Base-by-base conservation (phyloP, 2,797 vertebrate species). In the Onychomys leucogaster region DNA sequence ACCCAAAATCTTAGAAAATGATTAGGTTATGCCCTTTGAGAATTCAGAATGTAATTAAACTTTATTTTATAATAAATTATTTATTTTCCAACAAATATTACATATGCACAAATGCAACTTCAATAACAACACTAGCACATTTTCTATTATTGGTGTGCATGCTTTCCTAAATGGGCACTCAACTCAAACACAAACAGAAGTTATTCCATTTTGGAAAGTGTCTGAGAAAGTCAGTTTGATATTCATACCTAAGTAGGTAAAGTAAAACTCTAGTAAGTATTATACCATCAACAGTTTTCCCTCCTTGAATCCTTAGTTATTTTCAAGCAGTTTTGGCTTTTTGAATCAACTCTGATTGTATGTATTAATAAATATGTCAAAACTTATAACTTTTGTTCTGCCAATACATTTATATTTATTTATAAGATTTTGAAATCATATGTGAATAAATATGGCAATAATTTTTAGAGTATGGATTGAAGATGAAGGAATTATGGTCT, bases 1-100 rank as follows among this genome's bases (percentile, higher is more conserved):
- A 63, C 34, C 89, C 92, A 91, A 93, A 96, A 43, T 17, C 17
- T 82, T 92, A 95, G 19, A 46, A 88, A 12, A 6, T 90, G 3
- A 83, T 73, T 90, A 84, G 9, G 29, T 80, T 93, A 84, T 9
- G 19, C 6, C 16, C 69, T 27, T 65, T 85, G 32, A 92, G 32
- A 86, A 3, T 88, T 89, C n/a, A 80, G 12, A 94, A 77, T 92
- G 67, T 25, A 81, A 67, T 77, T 78, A 61, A 63, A 63, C 19
- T 80, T 76, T 27, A 52, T 94, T 95, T 46, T 37, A 76, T 86
- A 77, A 71, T 76, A 88, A 46, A 0, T 34, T 77, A 57, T 75
- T 76, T 0, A 29, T 43, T 90, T 80, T 46, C 32, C 12, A 86
- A 27, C 11, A 91, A 83, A 90, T 34, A 25, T 75, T 89, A 41